Base-by-base conservation (phyloP, 2,113 vertebrate genomes). In the Nyctereutes procyonoides region DNA sequence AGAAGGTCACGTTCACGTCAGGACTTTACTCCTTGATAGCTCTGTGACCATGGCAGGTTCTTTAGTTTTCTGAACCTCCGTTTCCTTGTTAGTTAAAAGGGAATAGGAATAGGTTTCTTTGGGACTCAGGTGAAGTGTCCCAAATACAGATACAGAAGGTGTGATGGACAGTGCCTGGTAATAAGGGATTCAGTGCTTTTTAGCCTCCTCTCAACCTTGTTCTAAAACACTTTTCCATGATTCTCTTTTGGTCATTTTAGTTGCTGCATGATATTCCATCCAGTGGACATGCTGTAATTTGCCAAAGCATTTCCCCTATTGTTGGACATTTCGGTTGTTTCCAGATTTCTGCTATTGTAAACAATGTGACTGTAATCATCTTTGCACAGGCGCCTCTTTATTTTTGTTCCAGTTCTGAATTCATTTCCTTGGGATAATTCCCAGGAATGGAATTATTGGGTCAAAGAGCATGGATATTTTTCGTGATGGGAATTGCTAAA, bases 361-460 rank as follows among this genome's bases (percentile, higher is more conserved):
- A 85, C 55, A 92, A 12, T 9, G 20, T 90, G 69, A 53, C 74
- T 63, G 62, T 92, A 91, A 63, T 93, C 73, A 16, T 95, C 60
- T 88, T 51, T 79, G 43, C 22, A 26, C 26, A 74, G 51, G 32
- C 5, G 1, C 24, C 77, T 84, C 85, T 95, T 97, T 95, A 71
- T 82, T 96, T 97, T 94, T 95, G 73, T 96, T 97, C 83, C 80
- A 90, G 30, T 92, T 94, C 35, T 67, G 95, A 92, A 84, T 96
- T 97, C 56, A 95, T 95, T 97, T 97, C 87, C 93, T 96, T 97
- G 90, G 79, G 79, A 76, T 92, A 86, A 95, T 94, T 98, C 88
- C 80, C 84, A 93, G 85, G 91, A 90, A 88, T 93, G 65, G 71
- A 93, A 74, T 91, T 67, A n/a, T 20, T 63, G 22, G 83, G 77